Evolutionary conservation across 2,113 vertebrate genomes (phyloP), one percentile per base, ranked within the genome.

Genomic region (Hemiprocne comata): DNA sequence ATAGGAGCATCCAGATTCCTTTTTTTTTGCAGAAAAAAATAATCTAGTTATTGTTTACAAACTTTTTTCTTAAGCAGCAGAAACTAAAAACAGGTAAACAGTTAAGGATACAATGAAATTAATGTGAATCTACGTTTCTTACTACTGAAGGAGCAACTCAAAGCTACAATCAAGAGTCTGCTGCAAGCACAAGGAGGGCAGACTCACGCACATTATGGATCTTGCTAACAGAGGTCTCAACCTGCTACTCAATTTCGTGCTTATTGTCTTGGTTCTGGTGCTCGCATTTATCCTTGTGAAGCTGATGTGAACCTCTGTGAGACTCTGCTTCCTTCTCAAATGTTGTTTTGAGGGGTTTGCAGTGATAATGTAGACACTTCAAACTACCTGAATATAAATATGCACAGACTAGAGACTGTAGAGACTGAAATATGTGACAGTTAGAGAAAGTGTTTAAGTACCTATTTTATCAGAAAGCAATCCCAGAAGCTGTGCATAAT

Each of bases 201-300:
- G 67, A 87, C 42, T 7, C 51, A 70, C 6, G 58, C 57, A 78
- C 90, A 57, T 71, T 33, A 98, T 98, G 98, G 97, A 98, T 98
- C 97, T 98, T 79, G 88, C 97, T 54, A 97, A 92, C 90, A 97
- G 98, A 82, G 98, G 98, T 54, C 96, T 98, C 78, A 98, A 98
- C 87, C 93, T 98, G 36, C 83, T 98, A 55, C 98, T 98, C 84
- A 98, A 98, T 91, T 98, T 98, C 79, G 93, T 98, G 73, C 98
- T 98, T 69, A 98, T 98, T 85, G 62, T 98, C 72, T 87, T 98
- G 91, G 98, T 98, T 71, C 96, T 98, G 31, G 96, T 98, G 87
- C 97, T 98, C 0, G 93, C 98, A n/a, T 98, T 98, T 85, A 98
- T 98, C 80, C 97, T 98, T 25, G 98, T 98, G 64, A 98, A 98